Evolutionary conservation across 2,113 vertebrate genomes (phyloP).

Genomic region (Oryzias javanicus): DNA sequence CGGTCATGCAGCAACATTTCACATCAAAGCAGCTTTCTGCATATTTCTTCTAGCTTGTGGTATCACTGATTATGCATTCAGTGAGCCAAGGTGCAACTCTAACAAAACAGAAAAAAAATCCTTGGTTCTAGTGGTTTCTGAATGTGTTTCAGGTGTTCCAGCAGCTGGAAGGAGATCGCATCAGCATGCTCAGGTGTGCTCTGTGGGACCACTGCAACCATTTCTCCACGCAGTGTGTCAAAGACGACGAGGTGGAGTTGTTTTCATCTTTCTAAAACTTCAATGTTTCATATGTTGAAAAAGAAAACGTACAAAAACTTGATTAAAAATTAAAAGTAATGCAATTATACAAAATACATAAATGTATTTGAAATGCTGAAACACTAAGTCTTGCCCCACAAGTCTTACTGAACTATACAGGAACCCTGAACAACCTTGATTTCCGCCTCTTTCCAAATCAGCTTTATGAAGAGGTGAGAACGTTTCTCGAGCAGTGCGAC

Average conservation of each 20-base stretch:
- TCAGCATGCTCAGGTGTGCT: slow-evolving; percentile 83
- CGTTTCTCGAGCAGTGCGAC: slow-evolving; percentile 82
- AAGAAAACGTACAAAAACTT: neutral
- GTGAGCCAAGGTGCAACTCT: no score
- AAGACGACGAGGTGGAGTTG: slow-evolving; percentile 84
- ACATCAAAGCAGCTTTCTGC: neutral
- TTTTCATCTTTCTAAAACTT: neutral
- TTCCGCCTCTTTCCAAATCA: slow-evolving; percentile 55
- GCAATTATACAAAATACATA: no score
- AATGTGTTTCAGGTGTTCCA: slow-evolving; percentile 84
- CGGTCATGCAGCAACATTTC: neutral
- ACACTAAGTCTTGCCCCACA: neutral
- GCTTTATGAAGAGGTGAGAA: slow-evolving; percentile 88
- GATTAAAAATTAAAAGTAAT: neutral
- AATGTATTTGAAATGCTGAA: no score
- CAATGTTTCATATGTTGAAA: neutral
- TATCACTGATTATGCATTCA: neutral
- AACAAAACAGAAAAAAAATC: no score
- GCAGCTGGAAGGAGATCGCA: slow-evolving; percentile 87
- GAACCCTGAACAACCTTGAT: neutral
- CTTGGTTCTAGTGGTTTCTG: no score
- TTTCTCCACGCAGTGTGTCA: slow-evolving; percentile 89
- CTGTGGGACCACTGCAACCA: slow-evolving; percentile 96
- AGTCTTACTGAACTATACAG: neutral
- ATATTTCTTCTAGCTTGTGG: neutral